Base-by-base conservation (phyloP, 2,113 vertebrate species). In the Apteryx owenii region DNA sequence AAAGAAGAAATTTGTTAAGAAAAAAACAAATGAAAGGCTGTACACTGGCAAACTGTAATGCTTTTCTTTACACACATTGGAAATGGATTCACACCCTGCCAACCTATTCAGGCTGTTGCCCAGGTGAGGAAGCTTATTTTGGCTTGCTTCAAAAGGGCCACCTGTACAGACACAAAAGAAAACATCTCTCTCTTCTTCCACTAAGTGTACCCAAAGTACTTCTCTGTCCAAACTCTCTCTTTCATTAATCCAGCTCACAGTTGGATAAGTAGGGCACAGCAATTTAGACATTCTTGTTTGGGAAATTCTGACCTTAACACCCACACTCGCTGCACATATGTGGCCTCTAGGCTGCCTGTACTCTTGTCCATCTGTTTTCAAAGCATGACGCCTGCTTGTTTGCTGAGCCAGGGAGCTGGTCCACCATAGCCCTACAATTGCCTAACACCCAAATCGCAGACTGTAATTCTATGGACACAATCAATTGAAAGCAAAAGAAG, bases 101-200 rank as follows among this genome's bases (percentile, higher is more conserved):
- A 96, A 95, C 84, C 88, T 90, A 95, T 95, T 96, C 87, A 96
- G 81, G 75, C 92, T 0, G 51, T 95, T 95, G 50, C 92, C 92
- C 97, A 97, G 95, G 95, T 96, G 94, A 94, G 69, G 83, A 94
- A 91, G 91, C 82, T 96, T 92, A 91, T 89, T 97, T 93, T 93
- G 88, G 81, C 85, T 87, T 48, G 56, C 88, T 88, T 94, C 91
- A 96, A 95, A 97, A 83, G 91, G 81, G 81, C 95, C 87, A 95
- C 95, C 94, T 95, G 91, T 91, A 86, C 84, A 81, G 81, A 94
- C 3, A 97, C 72, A 96, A 97, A 96, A 95, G 96, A 94, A 95
- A 95, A 79, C 76, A 80, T 93, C 88, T 87, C 84, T 68, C 72
- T 65, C 72, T 68, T 91, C 93, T 77, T 25, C 25, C 40, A 88